phyloP scores from a whole-genome alignment of 2,888 invertebrate genomes.

The Griposia aprilina region DNA sequence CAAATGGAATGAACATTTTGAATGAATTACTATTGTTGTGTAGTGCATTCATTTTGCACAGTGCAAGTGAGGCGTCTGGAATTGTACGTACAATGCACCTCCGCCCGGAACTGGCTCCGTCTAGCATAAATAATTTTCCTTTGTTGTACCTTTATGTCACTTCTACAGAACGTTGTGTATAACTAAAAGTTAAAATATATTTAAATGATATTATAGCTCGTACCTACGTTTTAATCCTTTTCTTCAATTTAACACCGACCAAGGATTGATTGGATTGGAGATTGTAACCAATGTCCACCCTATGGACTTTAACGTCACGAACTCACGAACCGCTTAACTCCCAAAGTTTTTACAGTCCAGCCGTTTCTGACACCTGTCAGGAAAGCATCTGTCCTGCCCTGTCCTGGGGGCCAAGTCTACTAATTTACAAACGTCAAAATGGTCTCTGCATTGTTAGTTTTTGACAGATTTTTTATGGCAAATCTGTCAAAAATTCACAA shows the following conservation, averaged over 20 bases:
- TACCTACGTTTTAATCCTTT: not conserved
- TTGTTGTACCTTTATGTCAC: not conserved
- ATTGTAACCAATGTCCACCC: not conserved
- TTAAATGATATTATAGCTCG: not conserved
- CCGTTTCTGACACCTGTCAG: no score
- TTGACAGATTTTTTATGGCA: no score
- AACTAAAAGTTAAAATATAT: not conserved
- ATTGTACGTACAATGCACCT: not conserved
- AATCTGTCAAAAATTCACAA: no score
- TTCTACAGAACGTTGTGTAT: not conserved
- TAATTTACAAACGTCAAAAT: no score
- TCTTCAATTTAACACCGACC: not conserved
- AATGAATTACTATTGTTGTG: slow-evolving; percentile 12
- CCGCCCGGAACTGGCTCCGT: not conserved
- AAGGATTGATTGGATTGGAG: not conserved
- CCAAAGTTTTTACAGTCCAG: no score
- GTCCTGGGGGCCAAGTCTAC: no score
- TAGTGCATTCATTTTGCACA: not conserved
- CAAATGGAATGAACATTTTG: slow-evolving; percentile 1
- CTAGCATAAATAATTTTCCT: slow-evolving; percentile 9
- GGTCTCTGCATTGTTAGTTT: no score
- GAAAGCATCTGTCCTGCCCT: no score
- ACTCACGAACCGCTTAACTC: not conserved
- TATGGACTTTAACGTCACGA: not conserved
- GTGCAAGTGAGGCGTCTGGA: not conserved